Evolutionary conservation across 2,888 invertebrate genomes (phyloP).

Genomic region (Pyrgus malvae): DNA sequence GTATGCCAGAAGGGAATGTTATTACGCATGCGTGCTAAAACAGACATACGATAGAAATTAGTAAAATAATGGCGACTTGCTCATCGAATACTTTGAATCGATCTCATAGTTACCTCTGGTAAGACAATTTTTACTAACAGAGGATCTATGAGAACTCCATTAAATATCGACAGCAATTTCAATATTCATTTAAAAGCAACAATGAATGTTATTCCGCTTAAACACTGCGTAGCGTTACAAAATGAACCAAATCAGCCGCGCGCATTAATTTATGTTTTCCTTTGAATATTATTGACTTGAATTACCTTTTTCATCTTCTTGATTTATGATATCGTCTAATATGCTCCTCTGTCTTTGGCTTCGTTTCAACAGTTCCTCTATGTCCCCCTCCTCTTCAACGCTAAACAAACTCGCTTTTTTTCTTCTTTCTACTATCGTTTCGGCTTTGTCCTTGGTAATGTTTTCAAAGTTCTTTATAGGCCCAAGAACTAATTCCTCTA

Average conservation of each 20-base stretch:
- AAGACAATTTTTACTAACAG: background rate
- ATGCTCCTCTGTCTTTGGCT: constrained; percentile 86
- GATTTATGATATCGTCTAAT: constrained; percentile 85
- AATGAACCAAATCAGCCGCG: constrained; percentile 59
- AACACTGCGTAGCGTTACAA: constrained; percentile 69
- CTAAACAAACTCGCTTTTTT: constrained; percentile 54
- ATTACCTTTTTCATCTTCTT: constrained; percentile 83
- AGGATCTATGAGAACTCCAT: constrained; percentile 52
- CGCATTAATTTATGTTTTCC: constrained; percentile 44
- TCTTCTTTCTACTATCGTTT: constrained; percentile 64
- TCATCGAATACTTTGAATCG: constrained; percentile 12
- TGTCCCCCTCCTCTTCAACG: constrained; percentile 80
- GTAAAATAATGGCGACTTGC: constrained; percentile 43
- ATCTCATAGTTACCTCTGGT: constrained; percentile 31
- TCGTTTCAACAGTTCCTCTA: constrained; percentile 84
- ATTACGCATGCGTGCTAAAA: constrained; percentile 82
- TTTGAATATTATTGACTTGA: constrained; percentile 57
- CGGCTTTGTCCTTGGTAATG: constrained; percentile 67
- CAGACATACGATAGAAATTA: constrained; percentile 78
- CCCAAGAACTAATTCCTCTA: constrained; percentile 69
- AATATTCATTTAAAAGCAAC: constrained; percentile 52
- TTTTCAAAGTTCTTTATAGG: constrained; percentile 59
- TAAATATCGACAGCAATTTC: constrained; percentile 48
- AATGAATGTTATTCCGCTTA: constrained; percentile 47
- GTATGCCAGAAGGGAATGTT: constrained; percentile 82